Evolutionary conservation across 2,797 vertebrate genomes (phyloP), one percentile per base, ranked within the genome.

Genomic region (Avahi laniger): DNA sequence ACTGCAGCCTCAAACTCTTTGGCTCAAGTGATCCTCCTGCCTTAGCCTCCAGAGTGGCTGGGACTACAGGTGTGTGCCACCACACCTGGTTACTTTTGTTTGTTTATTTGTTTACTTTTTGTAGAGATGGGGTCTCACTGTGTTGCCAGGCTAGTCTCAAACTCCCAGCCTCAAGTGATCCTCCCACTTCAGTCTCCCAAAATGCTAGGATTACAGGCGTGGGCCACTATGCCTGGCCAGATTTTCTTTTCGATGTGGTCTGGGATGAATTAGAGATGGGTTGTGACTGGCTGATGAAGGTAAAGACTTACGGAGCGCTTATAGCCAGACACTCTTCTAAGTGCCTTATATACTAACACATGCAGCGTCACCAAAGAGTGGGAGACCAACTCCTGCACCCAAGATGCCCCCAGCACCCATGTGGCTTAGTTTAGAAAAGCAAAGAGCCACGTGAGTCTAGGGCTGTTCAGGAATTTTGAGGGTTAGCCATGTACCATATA

Each of bases 351-450:
- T 5, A 2, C 12, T 0, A 10, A 48, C 2, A 15, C 1, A 3
- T 0, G 3, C 0, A 3, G 1, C 1, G 2, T 26, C 14, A 7
- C 12, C 3, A 7, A 67, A 30, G 61, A 7, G 3, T 0, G 0
- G 24, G 52, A 24, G 1, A 24, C 20, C 63, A 13, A 4, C 43
- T 1, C 5, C 48, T 8, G 2, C 0, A 1, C 35, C 1, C 0
- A 1, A 5, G 59, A 48, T 1, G 1, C 43, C 18, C 28, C 65
- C 8, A 8, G 26, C 9, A 10, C 4, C 48, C 54, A 3, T 0
- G 46, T 5, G 63, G 35, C 57, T 78, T 50, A 8, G 12, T 24
- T n/a, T 33, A 48, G 82, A 11, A 11, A 30, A 52, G 50, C 4
- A 0, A 24, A 13, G 35, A 72, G 35, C 0, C 43, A 12, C 1